Evolutionary conservation across 1,140 invertebrate species (phyloP), one percentile per base, ranked within the genome.

Genomic region (Heliconius nattereri): DNA sequence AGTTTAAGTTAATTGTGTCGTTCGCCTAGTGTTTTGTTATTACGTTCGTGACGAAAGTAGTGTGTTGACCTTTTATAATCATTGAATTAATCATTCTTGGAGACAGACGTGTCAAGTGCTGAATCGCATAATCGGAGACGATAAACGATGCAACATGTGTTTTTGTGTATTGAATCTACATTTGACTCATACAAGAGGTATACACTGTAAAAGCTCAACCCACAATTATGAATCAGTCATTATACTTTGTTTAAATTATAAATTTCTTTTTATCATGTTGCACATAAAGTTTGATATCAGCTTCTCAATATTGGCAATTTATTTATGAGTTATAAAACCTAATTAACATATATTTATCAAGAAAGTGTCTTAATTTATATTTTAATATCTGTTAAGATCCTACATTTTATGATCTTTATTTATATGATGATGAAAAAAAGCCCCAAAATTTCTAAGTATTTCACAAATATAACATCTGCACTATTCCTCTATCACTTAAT

Each of bases 71-170:
- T 81, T 81, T 81, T 80, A 60, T 78, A 83, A 80, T 79, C 80
- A 75, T 79, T 78, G 74, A 83, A 76, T 60, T 81, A 78, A 80
- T 78, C 74, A 73, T 35, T 40, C 19, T 76, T 71, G 52, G 23
- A 74, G 78, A 78, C 60, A 79, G 73, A 85, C 83, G 83, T 86
- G 83, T 86, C 82, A 84, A 78, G 80, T 82, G 71, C 81, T 81
- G 79, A 84, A 74, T 84, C 83, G 75, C 84, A 83, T 79, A 85
- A 89, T 86, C 78, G 78, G 73, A 77, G 40, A 57, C 81, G 75
- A 87, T 89, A 89, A 89, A 87, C 86, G 84, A 86, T 85, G 84
- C 84, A 89, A 86, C 89, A 90, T 90, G 90, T 88, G 86, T 87
- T 84, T 81, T 89, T 85, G 85, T 86, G 86, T 80, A 82, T 73